These are phyloP conservation scores for Melanotaenia boesemani DNA, from an alignment of 2,797 vertebrate species.

Conservation along the genomic window DNA sequence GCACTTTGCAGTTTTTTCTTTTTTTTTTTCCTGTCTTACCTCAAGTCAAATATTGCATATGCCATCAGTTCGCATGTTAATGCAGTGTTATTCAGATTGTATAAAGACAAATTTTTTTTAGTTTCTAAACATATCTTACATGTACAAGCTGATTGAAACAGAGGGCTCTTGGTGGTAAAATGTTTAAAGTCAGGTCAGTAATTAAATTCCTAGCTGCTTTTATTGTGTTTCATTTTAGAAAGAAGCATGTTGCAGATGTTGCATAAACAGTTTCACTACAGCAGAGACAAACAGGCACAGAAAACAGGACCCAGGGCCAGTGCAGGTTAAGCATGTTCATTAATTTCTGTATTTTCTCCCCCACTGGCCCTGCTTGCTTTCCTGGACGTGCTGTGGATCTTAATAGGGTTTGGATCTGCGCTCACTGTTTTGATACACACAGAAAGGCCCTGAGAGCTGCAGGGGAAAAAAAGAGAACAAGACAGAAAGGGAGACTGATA, in stretches of 20 bases:
- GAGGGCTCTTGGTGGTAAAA: constrained; percentile 11
- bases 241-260: constrained; percentile 37
- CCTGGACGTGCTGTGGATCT: constrained; percentile 69
- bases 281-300: constrained; percentile 45
- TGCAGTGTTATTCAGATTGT: constrained; percentile 1
- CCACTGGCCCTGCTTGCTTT: constrained; percentile 57
- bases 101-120: constrained; percentile 7
- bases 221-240: constrained; percentile 49
- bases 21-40: not conserved
- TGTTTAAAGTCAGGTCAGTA: not conserved
- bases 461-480: constrained; percentile 15
- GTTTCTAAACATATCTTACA: not conserved
- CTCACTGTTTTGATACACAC: constrained; percentile 41
- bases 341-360: constrained; percentile 70
- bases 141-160: constrained; percentile 6
- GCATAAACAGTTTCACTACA: constrained; percentile 21
- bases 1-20: constrained; percentile 7
- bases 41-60: constrained; percentile 24
- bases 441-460: constrained; percentile 32
- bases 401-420: constrained; percentile 59
- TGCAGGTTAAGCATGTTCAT: constrained; percentile 77
- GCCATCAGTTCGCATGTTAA: constrained; percentile 21
- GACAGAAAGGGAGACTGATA: constrained; percentile 16
- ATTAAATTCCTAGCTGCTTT: not conserved
- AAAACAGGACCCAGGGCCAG: constrained; percentile 54